A percentile compares a stretch with the other conserved stretches of the same genome.
phyloP scores from a whole-genome alignment of 2,888 invertebrate genomes.

The Rhagonycha lutea region DNA sequence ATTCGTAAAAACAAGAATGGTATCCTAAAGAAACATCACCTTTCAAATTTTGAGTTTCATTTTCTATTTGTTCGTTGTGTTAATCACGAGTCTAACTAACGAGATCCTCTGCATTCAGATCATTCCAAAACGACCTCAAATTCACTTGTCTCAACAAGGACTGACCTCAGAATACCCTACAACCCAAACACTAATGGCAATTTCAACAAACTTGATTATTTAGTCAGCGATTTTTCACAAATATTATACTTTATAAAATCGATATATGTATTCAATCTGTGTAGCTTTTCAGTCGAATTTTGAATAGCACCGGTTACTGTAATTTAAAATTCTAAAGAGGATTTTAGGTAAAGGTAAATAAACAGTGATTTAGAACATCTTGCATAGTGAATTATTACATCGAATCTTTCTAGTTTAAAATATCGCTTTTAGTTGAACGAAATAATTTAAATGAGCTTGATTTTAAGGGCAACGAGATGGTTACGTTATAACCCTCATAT shows the following conservation, averaged over 20 bases:
- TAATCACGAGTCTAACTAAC: conserved; percentile 24
- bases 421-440: background rate
- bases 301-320: background rate
- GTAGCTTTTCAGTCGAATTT: background rate
- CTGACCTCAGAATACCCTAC: conserved; percentile 19
- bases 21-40: background rate
- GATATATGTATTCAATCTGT: background rate
- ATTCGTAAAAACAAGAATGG: background rate
- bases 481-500: no score
- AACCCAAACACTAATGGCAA: background rate
- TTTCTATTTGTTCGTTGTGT: conserved; percentile 18
- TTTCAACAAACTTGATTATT: background rate
- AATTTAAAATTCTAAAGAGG: background rate
- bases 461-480: background rate
- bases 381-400: background rate
- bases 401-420: background rate
- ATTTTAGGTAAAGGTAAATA: background rate
- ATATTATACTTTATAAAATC: background rate
- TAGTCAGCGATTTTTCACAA: background rate
- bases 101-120: conserved; percentile 16
- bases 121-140: conserved; percentile 18
- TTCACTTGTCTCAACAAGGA: conserved; percentile 17
- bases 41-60: background rate
- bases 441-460: background rate
- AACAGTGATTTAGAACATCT: background rate